phyloP scores from a whole-genome alignment of 1,140 invertebrate species.

The Drosophila carrolli region DNA sequence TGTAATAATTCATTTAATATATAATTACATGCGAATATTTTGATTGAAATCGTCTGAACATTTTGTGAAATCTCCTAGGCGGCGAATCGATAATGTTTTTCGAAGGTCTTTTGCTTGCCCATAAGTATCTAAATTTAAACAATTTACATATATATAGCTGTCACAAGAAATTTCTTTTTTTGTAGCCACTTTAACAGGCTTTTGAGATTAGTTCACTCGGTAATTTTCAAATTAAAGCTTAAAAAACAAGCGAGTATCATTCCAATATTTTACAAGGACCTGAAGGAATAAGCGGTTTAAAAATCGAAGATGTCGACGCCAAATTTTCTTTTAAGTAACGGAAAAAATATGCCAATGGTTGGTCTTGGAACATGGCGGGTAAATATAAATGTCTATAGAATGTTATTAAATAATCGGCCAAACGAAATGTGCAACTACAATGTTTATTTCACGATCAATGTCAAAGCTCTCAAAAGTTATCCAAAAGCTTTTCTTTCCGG shows the following conservation, averaged over 20 bases:
- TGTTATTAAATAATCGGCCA: conserved; percentile 50
- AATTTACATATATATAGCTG: conserved; percentile 29
- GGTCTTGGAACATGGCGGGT: conserved; percentile 94
- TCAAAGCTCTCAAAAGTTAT: conserved; percentile 21
- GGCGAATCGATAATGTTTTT: conserved; percentile 25
- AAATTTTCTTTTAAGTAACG: conserved; percentile 88
- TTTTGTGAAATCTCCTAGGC: background rate
- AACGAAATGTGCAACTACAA: background rate
- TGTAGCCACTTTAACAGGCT: conserved; percentile 50
- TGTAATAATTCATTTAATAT: no score
- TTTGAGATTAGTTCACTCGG: conserved; percentile 37
- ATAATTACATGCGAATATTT: background rate
- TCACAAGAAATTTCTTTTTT: conserved; percentile 46
- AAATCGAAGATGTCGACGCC: conserved; percentile 75
- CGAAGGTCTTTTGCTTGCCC: conserved; percentile 27
- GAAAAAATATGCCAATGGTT: conserved; percentile 88
- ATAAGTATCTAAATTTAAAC: conserved; percentile 70
- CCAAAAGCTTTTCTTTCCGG: conserved; percentile 34
- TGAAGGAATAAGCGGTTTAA: background rate
- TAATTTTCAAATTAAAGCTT: conserved; percentile 44
- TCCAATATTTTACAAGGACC: background rate
- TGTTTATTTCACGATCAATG: conserved; percentile 48
- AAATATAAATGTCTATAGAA: conserved; percentile 54
- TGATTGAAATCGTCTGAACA: background rate
- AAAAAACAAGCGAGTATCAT: background rate